phyloP scores from a whole-genome alignment of 2,113 vertebrate species.

The Fukomys damarensis region DNA sequence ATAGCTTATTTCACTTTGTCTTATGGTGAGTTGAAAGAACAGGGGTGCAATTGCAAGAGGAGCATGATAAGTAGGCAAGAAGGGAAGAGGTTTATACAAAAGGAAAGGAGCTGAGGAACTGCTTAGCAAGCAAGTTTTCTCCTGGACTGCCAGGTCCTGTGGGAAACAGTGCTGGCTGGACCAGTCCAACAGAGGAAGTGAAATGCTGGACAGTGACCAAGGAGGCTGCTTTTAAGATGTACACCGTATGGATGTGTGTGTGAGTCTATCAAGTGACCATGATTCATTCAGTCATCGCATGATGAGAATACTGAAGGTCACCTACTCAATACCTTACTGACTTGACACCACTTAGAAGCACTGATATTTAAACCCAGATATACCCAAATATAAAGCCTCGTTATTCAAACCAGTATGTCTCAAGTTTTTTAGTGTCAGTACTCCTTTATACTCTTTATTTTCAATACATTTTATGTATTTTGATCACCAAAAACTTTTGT shows the following conservation, averaged over 20 bases:
- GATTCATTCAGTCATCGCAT: not conserved
- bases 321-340: not conserved
- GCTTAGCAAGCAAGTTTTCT: not conserved
- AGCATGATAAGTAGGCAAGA: not conserved
- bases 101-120: not conserved
- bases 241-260: rapidly evolving
- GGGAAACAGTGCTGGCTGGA: not conserved
- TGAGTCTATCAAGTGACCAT: not conserved
- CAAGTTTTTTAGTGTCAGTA: not conserved
- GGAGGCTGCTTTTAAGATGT: not conserved
- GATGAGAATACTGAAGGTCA: not conserved
- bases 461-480: not conserved
- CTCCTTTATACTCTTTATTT: not conserved
- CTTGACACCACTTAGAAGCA: not conserved
- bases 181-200: not conserved
- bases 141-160: not conserved
- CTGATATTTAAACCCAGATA: not conserved
- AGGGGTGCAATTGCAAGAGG: not conserved
- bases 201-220: not conserved
- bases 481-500: not conserved
- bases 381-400: not conserved
- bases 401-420: not conserved
- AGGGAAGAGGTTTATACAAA: not conserved
- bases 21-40: not conserved
- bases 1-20: constrained; percentile 30